Base-by-base conservation (phyloP, 2,797 vertebrate genomes). In the Melanotaenia trifasciata region DNA sequence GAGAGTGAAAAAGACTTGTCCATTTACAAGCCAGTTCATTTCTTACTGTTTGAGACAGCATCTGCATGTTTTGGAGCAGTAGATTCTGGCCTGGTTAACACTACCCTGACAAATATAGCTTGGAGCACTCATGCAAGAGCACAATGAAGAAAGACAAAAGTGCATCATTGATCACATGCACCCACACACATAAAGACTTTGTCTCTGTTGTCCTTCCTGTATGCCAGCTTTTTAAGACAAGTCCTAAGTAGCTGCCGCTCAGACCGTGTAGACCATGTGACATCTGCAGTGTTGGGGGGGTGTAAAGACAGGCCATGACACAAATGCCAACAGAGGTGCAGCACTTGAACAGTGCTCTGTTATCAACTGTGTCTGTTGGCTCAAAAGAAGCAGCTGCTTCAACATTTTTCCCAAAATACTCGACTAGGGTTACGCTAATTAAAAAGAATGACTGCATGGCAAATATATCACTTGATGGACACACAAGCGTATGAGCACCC, bases 231-330 rank as follows among this genome's bases (percentile, higher is more conserved):
- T 85, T 90, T 84, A 87, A 92, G 87, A 79, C 72, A 63, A 83
- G 78, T 64, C 58, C 54, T 2, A 57, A 86, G 87, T 89, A 91
- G 91, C 90, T 92, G 90, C 83, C 38, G 71, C 65, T 78, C 64
- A 67, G 78, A 59, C 70, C 65, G 78, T 87, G 86, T 83, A 67
- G 78, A 59, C 70, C 67, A 79, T 88, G 87, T 84, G 89, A 91
- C 87, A 87, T 91, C 87, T 91, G 89, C 84, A 87, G 61, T 18
- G 78, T 36, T 83, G 53, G 43, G 6, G 16, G 16, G 5, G 47
- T 84, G 76, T 36, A 74, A 78, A 88, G 78, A 81, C 74, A 70
- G 77, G 33, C 72, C 67, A 56, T 59, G 78, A 87, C 74, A 84
- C 62, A 69, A 36, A 51, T 71, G 72, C 74, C 9, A 76, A 79